Evolutionary conservation across 2,888 invertebrate species (phyloP).

Genomic region (Clitarchus hookeri): DNA sequence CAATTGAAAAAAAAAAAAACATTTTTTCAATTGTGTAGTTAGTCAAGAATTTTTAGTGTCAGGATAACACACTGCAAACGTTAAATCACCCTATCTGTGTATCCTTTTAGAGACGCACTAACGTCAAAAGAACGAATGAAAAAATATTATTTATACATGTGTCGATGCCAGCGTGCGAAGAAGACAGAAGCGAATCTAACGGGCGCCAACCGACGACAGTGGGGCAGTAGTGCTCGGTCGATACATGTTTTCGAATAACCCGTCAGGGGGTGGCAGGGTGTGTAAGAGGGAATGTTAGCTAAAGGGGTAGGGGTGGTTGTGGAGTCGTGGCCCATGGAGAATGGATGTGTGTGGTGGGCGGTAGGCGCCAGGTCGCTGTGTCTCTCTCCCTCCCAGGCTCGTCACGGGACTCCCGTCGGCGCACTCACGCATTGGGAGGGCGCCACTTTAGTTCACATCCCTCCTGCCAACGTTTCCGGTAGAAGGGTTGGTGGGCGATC

Average conservation of each 20-base stretch:
- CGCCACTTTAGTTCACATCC: neutral
- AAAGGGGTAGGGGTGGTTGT: neutral
- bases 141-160: too few relatives aligned
- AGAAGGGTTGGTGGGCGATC: neutral
- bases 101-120: too few relatives aligned
- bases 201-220: neutral
- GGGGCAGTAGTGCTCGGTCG: conserved; percentile 9
- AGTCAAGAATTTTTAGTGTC: too few relatives aligned
- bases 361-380: neutral
- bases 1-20: too few relatives aligned
- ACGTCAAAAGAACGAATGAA: too few relatives aligned
- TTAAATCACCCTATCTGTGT: too few relatives aligned
- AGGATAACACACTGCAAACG: too few relatives aligned
- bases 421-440: neutral
- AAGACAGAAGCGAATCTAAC: neutral
- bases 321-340: neutral
- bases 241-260: neutral
- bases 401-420: neutral
- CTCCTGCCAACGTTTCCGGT: neutral
- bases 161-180: too few relatives aligned
- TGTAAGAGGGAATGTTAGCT: neutral
- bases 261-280: neutral
- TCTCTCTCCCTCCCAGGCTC: neutral
- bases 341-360: conserved; percentile 2
- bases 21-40: too few relatives aligned